Evolutionary conservation across 2,113 vertebrate species (phyloP).

Genomic region (Taxidea taxus): DNA sequence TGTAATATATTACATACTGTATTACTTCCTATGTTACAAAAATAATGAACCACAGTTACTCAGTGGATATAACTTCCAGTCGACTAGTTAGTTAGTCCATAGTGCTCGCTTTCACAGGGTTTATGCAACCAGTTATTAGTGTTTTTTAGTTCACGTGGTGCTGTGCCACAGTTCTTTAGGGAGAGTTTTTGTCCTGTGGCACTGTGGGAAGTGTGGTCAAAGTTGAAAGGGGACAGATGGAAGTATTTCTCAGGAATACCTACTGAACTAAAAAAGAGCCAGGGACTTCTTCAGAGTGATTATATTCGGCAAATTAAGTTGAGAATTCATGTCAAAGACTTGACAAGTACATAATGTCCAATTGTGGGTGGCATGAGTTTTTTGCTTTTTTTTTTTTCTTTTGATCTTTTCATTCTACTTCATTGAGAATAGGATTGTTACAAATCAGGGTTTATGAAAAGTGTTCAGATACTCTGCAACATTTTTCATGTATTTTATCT

Average conservation of each 20-base stretch:
- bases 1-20: not conserved
- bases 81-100: not conserved
- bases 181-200: not conserved
- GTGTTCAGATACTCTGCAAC: not conserved
- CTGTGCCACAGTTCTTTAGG: not conserved
- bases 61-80: not conserved
- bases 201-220: not conserved
- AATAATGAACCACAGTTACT: not conserved
- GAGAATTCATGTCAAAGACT: not conserved
- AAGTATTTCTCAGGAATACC: not conserved
- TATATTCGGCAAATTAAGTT: not conserved
- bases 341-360: not conserved
- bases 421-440: not conserved
- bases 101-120: not conserved
- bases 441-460: not conserved
- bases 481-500: not conserved
- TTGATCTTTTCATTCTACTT: not conserved
- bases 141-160: not conserved
- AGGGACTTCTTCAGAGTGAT: not conserved
- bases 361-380: not conserved
- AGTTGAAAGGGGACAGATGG: not conserved
- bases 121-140: not conserved
- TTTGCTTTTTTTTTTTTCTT: not conserved
- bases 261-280: not conserved
- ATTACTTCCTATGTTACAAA: slow-evolving; percentile 13